Base-by-base conservation (phyloP, 1,140 invertebrate genomes). In the Pseudomyrmex dendroicus region DNA sequence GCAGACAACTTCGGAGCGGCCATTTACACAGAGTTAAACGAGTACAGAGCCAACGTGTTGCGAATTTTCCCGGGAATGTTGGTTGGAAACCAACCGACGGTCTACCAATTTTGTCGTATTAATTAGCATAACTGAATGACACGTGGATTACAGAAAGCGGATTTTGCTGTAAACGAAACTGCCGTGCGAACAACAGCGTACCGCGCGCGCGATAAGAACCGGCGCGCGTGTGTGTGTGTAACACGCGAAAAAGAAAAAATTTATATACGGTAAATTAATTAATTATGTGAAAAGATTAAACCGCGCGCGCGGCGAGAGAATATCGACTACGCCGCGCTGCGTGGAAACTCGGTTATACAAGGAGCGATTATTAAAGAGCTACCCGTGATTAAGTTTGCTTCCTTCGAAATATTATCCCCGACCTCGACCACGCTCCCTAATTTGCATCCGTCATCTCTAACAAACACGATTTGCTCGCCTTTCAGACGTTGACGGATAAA, bases 391-490 rank as follows among this genome's bases (percentile, higher is more conserved):
- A 77, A 77, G 25, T 63, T 77, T 25, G 13, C 62, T 77, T 77
- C 62, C 48, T 48, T 66, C 17, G 73, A 77, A 77, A 67, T 77
- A 77, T 77, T 77, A 77, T 54, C 50, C 50, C 46, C 48, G 48
- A 67, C 62, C 73, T 67, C 62, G 35, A 67, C 62, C 22, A 54
- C 22, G 48, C 67, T 77, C 48, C 17, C 73, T 77, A 77, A 77
- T 77, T 77, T 77, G 73, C 73, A 77, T 77, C 73, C 48, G 73
- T 77, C 73, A 77, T 44, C 73, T 77, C 73, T 77, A 77, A 56
- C 73, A 67, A 67, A 77, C 73, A 77, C 73, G 48, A 54, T 67
- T 77, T 56, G 25, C 62, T 54, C 73, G 17, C 56, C 25, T 77
- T 77, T 44, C 62, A 66, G 73, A 77, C 73, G 25, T 77, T 77